phyloP scores from a whole-genome alignment of 2,888 invertebrate species.

The Gerris lacustris region DNA sequence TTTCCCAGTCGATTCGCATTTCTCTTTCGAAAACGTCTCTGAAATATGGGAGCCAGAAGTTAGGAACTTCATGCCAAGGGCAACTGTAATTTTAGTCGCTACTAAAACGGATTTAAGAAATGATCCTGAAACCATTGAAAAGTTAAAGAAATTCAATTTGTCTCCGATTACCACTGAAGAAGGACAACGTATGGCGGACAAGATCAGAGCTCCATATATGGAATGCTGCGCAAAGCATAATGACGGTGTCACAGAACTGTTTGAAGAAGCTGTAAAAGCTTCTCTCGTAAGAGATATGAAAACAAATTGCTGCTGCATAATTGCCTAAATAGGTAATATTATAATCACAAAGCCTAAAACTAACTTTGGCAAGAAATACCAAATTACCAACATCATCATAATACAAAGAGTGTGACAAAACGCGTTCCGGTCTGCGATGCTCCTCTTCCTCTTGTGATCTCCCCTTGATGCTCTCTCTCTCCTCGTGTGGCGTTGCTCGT shows the following conservation, averaged over 20 bases:
- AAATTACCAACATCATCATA: no score
- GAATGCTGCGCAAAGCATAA: conserved; percentile 44
- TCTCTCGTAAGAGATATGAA: not conserved
- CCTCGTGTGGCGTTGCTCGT: no score
- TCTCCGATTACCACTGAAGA: conserved; percentile 1
- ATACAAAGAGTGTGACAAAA: no score
- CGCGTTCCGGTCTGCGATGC: no score
- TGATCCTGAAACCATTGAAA: not conserved
- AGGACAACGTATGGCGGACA: conserved; percentile 22
- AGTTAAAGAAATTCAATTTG: not conserved
- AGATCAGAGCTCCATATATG: conserved; percentile 13
- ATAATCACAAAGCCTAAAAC: no score
- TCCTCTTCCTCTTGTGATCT: no score
- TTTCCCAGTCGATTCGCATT: conserved; percentile 49
- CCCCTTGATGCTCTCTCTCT: no score
- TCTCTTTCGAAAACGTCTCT: conserved; percentile 49
- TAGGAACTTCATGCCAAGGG: conserved; percentile 46
- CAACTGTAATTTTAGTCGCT: conserved; percentile 50
- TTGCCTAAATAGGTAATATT: no score
- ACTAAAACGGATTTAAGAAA: conserved; percentile 41
- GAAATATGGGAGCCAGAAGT: conserved; percentile 54
- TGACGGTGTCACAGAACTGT: conserved; percentile 12
- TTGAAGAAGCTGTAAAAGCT: conserved; percentile 18
- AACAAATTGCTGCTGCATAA: no score
- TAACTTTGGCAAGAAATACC: no score